Evolutionary conservation across 2,113 vertebrate species (phyloP).

Genomic region (Calidris pygmaea): DNA sequence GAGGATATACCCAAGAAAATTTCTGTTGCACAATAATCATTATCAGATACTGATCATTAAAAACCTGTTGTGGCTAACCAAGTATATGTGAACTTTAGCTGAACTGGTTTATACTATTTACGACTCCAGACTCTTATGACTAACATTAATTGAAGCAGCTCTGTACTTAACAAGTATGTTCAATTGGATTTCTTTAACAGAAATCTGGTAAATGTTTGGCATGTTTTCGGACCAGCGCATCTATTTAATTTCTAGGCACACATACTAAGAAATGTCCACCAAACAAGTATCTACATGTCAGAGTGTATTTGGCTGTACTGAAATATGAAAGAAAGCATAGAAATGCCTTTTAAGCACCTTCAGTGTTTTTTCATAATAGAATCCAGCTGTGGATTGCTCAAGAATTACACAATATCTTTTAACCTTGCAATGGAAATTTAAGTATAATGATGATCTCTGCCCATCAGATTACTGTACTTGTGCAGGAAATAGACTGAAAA

Average conservation of each 20-base stretch:
- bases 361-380: not conserved
- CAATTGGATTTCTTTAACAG: not conserved
- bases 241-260: not conserved
- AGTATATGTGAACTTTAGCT: rapidly evolving
- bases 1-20: not conserved
- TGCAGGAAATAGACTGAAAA: not conserved
- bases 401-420: not conserved
- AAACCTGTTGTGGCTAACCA: not conserved
- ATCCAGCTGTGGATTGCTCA: not conserved
- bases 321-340: not conserved
- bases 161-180: not conserved
- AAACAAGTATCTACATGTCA: not conserved
- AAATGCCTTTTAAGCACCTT: not conserved
- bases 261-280: rapidly evolving
- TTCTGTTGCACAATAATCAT: not conserved
- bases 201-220: not conserved
- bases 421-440: not conserved
- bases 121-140: not conserved
- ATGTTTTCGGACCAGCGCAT: not conserved
- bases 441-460: not conserved
- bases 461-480: not conserved
- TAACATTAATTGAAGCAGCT: not conserved
- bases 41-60: not conserved
- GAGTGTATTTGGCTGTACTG: not conserved
- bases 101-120: not conserved